Conservation (phyloP, 2,888 invertebrate species). For the Bellardia bayeri region DNA sequence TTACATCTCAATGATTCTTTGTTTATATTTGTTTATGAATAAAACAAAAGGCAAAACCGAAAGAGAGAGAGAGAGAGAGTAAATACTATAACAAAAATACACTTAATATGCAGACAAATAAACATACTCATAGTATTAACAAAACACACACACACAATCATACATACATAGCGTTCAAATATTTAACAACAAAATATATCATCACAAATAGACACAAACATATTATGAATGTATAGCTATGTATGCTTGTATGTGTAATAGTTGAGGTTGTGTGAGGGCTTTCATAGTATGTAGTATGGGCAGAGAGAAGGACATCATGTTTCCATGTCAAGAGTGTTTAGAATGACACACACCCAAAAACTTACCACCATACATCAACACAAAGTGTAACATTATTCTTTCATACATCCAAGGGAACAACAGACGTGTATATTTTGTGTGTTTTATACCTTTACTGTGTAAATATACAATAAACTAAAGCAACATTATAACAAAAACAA, state of each 20-base stretch:
- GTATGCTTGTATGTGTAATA: neutral
- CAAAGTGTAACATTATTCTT: neutral
- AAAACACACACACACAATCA: neutral
- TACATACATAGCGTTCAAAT: slow-evolving; percentile 40
- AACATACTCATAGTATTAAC: neutral
- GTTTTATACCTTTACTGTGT: slow-evolving; percentile 30
- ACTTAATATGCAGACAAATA: neutral
- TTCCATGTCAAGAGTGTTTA: slow-evolving; percentile 58
- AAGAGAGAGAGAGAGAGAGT: neutral
- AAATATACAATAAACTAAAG: slow-evolving; percentile 31
- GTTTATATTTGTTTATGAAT: slow-evolving; percentile 48
- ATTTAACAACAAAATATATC: slow-evolving; percentile 25
- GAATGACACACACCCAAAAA: slow-evolving; percentile 15
- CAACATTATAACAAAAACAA: slow-evolving; percentile 11
- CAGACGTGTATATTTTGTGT: neutral
- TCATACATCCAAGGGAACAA: neutral
- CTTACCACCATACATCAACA: neutral
- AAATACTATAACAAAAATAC: neutral
- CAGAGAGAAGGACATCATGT: slow-evolving; percentile 36
- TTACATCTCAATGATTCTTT: slow-evolving; percentile 55
- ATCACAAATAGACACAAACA: neutral
- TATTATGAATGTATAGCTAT: too few relatives aligned
- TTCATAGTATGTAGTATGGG: neutral
- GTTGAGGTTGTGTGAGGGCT: neutral
- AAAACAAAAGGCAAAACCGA: slow-evolving; percentile 47